Evolutionary conservation across 2,797 vertebrate species (phyloP), one percentile per base, ranked within the genome.

Genomic region (Fratercula arctica): DNA sequence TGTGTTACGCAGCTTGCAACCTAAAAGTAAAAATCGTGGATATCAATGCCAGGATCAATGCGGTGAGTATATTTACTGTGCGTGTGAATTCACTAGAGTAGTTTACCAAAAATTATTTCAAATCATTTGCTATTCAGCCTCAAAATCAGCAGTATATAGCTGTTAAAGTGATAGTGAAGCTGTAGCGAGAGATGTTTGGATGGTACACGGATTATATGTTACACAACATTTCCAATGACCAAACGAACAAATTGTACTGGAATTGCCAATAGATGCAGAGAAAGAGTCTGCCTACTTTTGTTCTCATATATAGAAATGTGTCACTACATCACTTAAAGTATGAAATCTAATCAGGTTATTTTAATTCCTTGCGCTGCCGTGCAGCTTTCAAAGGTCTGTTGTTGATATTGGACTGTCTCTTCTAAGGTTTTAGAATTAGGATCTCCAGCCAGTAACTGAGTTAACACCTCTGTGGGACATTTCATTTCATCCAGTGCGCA

Each of bases 141-240:
- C 28, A 50, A 45, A 89, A 56, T 72, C 5, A 11, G 6, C 23
- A 11, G 9, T 53, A 35, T 10, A 2, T n/a, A 24, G 31, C 17
- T 66, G 23, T 9, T 72, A 7, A 70, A 50, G 29, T 8, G 37
- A 16, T 20, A 72, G 46, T 3, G 3, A 64, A 61, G 41, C 57
- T 48, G 21, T 50, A 48, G 53, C 2, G 29, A 7, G 24, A 33
- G 25, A 3, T 6, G 13, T 17, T 19, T 29, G 37, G 48, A 13
- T 39, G 18, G 28, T 25, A 10, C 0, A 1, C 12, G n/a, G 21
- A 10, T 60, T 35, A 3, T 14, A 18, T 2, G 16, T 63, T 45
- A 48, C 3, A 41, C 41, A 50, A 0, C 18, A 8, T 45, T 73
- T 59, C 48, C 7, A 43, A 2, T 33, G 48, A n/a, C 18, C 57